phyloP scores from a whole-genome alignment of 2,888 invertebrate species.

The Campoplex capitator region DNA sequence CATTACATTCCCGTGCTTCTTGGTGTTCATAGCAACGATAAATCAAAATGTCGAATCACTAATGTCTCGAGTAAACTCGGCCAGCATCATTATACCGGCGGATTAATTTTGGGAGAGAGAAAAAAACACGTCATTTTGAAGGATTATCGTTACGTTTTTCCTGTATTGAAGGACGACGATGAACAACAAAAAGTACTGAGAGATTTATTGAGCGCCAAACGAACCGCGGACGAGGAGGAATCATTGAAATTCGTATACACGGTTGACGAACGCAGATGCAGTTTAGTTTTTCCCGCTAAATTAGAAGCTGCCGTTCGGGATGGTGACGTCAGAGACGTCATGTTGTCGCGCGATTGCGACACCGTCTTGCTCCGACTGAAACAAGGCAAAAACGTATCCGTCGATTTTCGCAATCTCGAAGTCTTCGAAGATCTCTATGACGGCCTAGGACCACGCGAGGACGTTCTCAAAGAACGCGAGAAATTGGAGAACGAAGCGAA shows the following conservation, averaged over 20 bases:
- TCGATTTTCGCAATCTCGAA: constrained; percentile 88
- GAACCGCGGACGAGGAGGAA: constrained; percentile 85
- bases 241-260: constrained; percentile 90
- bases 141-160: constrained; percentile 91
- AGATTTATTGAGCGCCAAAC: constrained; percentile 88
- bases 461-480: constrained; percentile 88
- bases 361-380: constrained; percentile 90
- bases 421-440: constrained; percentile 88
- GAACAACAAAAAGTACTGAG: constrained; percentile 88
- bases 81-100: constrained; percentile 87
- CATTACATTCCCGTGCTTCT: constrained; percentile 92
- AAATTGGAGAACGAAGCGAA: constrained; percentile 86
- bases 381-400: constrained; percentile 91
- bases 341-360: constrained; percentile 91
- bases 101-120: constrained; percentile 88
- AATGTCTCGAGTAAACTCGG: constrained; percentile 88
- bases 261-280: constrained; percentile 90
- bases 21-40: constrained; percentile 83
- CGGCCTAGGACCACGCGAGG: constrained; percentile 90
- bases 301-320: constrained; percentile 91
- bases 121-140: constrained; percentile 89
- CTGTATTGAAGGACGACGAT: constrained; percentile 89
- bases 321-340: constrained; percentile 91
- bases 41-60: constrained; percentile 88
- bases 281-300: constrained; percentile 90